Conservation (phyloP, 2,888 invertebrate genomes). For the Agrilus cyanescens region DNA sequence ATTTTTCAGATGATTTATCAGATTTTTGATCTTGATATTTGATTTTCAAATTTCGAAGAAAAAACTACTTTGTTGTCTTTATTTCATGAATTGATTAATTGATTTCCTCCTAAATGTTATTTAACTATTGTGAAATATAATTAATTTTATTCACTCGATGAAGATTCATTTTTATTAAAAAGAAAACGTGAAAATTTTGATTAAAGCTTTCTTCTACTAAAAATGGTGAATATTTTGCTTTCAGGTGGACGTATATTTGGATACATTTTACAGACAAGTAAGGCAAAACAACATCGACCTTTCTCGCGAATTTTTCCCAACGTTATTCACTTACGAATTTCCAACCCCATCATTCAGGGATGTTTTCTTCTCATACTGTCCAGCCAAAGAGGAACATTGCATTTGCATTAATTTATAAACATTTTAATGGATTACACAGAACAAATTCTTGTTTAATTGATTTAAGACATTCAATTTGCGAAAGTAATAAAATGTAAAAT, state of each 20-base stretch:
- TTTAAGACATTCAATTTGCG: too few species aligned
- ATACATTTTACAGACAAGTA: constrained; percentile 20
- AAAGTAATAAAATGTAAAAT: too few species aligned
- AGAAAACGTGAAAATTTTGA: background rate
- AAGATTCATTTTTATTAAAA: too few species aligned
- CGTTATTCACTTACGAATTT: constrained; percentile 27
- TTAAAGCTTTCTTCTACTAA: constrained; percentile 2
- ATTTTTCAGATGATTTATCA: too few species aligned
- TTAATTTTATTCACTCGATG: too few species aligned
- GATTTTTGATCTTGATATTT: too few species aligned
- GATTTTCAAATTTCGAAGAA: too few species aligned
- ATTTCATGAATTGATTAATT: too few species aligned
- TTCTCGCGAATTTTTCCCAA: constrained; percentile 29
- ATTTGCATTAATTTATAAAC: constrained; percentile 9
- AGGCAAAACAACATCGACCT: constrained; percentile 23
- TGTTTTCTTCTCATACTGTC: constrained; percentile 29
- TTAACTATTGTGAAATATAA: too few species aligned
- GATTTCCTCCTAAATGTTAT: too few species aligned
- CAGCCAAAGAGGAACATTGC: constrained; percentile 26
- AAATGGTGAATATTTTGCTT: constrained; percentile 1
- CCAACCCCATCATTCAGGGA: constrained; percentile 26
- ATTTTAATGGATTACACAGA: constrained; percentile 7
- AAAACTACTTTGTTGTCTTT: too few species aligned
- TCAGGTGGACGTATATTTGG: constrained; percentile 13
- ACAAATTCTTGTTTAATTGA: too few species aligned